These are phyloP conservation scores for Holothuria glaberrima DNA, from an alignment of 35 echinoderm and acorn worm species.

Conservation along the genomic window DNA sequence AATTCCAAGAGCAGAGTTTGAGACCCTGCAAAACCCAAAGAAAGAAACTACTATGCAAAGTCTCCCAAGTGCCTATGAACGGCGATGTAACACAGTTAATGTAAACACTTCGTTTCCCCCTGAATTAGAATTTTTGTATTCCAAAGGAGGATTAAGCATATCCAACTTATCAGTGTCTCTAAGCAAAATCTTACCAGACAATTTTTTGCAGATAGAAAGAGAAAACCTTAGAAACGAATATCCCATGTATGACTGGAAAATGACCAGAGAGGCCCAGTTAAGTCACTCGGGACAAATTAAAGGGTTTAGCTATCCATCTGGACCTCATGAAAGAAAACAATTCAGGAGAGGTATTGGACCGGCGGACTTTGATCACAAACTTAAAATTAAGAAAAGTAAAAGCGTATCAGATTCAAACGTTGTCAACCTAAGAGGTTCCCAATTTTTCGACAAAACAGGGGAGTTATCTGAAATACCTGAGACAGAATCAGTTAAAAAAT, in stretches of 20 bases:
- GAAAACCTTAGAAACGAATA: constrained; percentile 74
- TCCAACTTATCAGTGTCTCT: constrained; percentile 66
- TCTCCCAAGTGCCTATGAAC: constrained; percentile 36
- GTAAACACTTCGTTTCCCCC: constrained; percentile 59
- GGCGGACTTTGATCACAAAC: constrained; percentile 21
- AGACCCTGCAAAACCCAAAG: not conserved
- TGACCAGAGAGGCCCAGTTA: not conserved
- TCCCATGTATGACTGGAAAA: constrained; percentile 92
- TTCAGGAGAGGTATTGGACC: not conserved
- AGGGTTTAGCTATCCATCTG: not conserved
- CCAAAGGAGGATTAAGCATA: constrained; percentile 48
- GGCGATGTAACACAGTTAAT: constrained; percentile 9
- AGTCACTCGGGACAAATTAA: not conserved
- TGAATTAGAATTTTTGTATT: constrained; percentile 70
- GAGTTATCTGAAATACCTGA: constrained; percentile 22
- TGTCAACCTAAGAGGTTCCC: not conserved
- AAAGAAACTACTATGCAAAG: constrained; percentile 1
- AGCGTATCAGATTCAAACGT: not conserved
- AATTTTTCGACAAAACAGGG: constrained; percentile 17
- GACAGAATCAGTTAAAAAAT: constrained; percentile 22
- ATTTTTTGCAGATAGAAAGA: constrained; percentile 64
- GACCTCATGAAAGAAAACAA: not conserved
- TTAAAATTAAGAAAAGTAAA: not conserved
- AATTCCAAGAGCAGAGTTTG: constrained; percentile 46
- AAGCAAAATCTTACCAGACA: constrained; percentile 59